Percentiles rank a stretch among this genome's conserved stretches.
phyloP scores from a whole-genome alignment of 2,113 vertebrate species.

The Colinus virginianus region DNA sequence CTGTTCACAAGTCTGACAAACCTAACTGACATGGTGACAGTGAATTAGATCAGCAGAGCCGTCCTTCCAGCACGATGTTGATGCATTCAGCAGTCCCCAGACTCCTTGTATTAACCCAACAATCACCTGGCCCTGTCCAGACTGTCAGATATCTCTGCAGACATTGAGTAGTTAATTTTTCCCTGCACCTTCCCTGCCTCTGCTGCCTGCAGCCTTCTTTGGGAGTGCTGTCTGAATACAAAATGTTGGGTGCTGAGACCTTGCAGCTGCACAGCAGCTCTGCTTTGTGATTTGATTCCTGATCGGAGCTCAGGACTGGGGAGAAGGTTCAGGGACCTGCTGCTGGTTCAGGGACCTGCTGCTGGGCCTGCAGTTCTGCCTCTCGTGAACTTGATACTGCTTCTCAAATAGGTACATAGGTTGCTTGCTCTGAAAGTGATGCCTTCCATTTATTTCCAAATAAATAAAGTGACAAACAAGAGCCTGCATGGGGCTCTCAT shows the following conservation, averaged over 20 bases:
- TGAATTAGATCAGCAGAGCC: background rate
- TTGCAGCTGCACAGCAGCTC: accelerated
- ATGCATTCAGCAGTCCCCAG: accelerated
- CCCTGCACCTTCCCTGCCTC: background rate
- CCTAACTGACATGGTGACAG: accelerated
- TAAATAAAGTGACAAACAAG: background rate
- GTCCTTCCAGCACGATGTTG: background rate
- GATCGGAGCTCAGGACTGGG: accelerated
- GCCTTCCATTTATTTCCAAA: too few species aligned
- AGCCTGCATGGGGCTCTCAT: too few species aligned
- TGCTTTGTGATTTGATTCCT: background rate
- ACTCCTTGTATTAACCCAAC: accelerated
- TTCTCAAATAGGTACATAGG: background rate
- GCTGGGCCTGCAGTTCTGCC: background rate
- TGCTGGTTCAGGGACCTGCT: background rate
- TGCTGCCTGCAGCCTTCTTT: background rate
- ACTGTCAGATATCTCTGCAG: accelerated
- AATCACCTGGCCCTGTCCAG: accelerated
- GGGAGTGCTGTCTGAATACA: background rate
- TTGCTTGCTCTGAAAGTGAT: background rate
- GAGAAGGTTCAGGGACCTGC: background rate
- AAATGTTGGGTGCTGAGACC: background rate
- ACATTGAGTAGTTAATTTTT: accelerated
- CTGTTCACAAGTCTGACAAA: background rate
- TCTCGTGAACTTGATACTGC: background rate